Base-by-base conservation (phyloP, 2,888 invertebrate genomes). In the Drosophila neutralis region DNA sequence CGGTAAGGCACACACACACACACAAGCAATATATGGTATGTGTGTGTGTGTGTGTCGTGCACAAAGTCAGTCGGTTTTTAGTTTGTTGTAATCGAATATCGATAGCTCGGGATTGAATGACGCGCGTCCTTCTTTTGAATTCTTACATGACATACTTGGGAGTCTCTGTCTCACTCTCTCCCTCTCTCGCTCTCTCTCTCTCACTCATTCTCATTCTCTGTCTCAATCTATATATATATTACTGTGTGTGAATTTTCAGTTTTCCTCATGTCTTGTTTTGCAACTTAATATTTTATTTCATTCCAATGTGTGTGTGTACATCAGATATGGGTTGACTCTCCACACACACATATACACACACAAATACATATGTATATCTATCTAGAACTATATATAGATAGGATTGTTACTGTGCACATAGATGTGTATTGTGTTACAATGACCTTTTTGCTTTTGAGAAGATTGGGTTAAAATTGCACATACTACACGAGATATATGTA, bases 11-110 rank as follows among this genome's bases (percentile, higher is more conserved):
- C 54, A 67, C 11, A 15, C 18, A 68, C 4, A 35, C 15, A 35
- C 2, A 18, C 8, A 18, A 4, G 18, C n/a, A 40, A 49, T 57
- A 36, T 68, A 29, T 68, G 11, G 29, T 29, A 24, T 69, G 48
- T 64, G 45, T 63, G 35, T 65, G 68, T 65, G 53, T 63, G 45
- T 65, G 69, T 69, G 79, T 63, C 56, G 64, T 65, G 76, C 65
- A 76, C 77, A 85, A 88, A 90, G 87, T 86, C 87, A 78, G 75
- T 86, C 76, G 90, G 87, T 90, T 86, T 90, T 86, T 76, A 90
- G 90, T 88, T 87, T 86, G 76, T 83, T 92, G 93, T 90, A 93
- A 93, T 92, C 92, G 92, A 92, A 93, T 93, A 93, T 92, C 91
- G 90, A 93, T 93, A 91, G 92, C 91, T 90, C 80, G 90, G 92